Evolutionary conservation across 2,888 invertebrate species (phyloP).

Genomic region (Catocala sponsa): DNA sequence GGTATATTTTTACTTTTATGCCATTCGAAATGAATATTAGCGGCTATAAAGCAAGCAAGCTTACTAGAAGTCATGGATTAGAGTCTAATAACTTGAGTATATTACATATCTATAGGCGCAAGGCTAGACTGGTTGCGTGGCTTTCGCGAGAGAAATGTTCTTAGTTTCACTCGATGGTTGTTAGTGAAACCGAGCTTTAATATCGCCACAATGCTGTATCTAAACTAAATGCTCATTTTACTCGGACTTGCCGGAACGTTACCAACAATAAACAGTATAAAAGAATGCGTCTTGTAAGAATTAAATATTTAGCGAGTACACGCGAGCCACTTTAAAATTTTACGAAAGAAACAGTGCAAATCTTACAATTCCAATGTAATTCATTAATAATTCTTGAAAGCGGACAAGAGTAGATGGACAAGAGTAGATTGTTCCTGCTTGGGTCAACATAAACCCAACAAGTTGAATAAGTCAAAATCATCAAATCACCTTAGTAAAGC

Average conservation of each 20-base stretch:
- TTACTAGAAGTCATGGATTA: neutral
- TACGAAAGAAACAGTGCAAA: conserved; percentile 45
- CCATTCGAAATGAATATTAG: too few relatives aligned
- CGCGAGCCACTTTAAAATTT: conserved; percentile 37
- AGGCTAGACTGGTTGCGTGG: conserved; percentile 70
- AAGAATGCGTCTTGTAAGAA: conserved; percentile 10
- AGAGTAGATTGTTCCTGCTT: conserved; percentile 50
- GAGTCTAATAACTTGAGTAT: conserved; percentile 9
- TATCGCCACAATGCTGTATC: conserved; percentile 31
- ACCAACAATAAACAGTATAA: conserved; percentile 12
- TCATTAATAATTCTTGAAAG: conserved; percentile 58
- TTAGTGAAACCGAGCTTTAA: conserved; percentile 72
- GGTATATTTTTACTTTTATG: too few relatives aligned
- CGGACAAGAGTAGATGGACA: conserved; percentile 55
- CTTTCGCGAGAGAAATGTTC: conserved; percentile 81
- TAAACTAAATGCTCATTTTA: conserved; percentile 16
- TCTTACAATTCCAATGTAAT: conserved; percentile 43
- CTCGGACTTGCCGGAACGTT: neutral
- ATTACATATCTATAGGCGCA: conserved; percentile 9
- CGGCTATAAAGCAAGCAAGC: neutral
- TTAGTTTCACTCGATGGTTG: conserved; percentile 74
- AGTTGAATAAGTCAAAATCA: conserved; percentile 86
- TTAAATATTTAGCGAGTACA: conserved; percentile 32
- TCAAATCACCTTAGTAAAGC: conserved; percentile 85
- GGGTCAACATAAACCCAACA: conserved; percentile 67